Conservation (phyloP, 1,140 invertebrate genomes). For the Penaeus indicus region DNA sequence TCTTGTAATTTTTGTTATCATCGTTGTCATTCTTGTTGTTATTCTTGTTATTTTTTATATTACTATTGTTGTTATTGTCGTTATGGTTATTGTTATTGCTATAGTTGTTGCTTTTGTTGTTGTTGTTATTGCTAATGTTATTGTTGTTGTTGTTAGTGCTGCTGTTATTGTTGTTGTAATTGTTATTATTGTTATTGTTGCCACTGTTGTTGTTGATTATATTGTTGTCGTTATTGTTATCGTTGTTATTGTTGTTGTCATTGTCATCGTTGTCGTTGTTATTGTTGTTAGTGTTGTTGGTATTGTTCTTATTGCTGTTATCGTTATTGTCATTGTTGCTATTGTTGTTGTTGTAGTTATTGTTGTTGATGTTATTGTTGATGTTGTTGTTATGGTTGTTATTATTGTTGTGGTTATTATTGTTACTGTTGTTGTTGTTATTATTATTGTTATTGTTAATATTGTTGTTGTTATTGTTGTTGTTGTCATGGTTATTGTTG, state of each 20-base stretch:
- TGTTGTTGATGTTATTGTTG: too few relatives aligned
- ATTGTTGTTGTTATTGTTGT: too few relatives aligned
- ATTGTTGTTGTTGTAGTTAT: slow-evolving; percentile 7
- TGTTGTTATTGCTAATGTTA: slow-evolving; percentile 7
- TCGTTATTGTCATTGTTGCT: slow-evolving; percentile 14
- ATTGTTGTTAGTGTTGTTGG: neutral
- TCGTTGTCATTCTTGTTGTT: slow-evolving; percentile 1
- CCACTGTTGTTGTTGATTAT: neutral
- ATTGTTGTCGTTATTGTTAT: neutral
- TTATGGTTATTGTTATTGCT: slow-evolving; percentile 8
- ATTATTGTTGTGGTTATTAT: too few relatives aligned
- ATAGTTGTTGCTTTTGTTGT: slow-evolving; percentile 1
- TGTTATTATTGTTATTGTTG: slow-evolving; percentile 6
- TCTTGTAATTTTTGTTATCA: neutral
- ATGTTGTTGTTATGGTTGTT: too few relatives aligned
- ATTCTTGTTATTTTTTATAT: neutral
- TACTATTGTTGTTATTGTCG: slow-evolving; percentile 7
- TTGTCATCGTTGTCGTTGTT: slow-evolving; percentile 14
- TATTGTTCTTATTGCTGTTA: slow-evolving; percentile 7
- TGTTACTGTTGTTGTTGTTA: too few relatives aligned
- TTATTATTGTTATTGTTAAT: too few relatives aligned
- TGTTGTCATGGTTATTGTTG: too few relatives aligned
- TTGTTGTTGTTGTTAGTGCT: slow-evolving; percentile 7
- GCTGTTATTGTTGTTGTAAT: slow-evolving; percentile 7
- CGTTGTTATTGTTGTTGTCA: neutral